A percentile compares a stretch with the other conserved stretches of the same genome.
Conservation (phyloP, 2,113 vertebrate species). For the Poecilia latipinna region DNA sequence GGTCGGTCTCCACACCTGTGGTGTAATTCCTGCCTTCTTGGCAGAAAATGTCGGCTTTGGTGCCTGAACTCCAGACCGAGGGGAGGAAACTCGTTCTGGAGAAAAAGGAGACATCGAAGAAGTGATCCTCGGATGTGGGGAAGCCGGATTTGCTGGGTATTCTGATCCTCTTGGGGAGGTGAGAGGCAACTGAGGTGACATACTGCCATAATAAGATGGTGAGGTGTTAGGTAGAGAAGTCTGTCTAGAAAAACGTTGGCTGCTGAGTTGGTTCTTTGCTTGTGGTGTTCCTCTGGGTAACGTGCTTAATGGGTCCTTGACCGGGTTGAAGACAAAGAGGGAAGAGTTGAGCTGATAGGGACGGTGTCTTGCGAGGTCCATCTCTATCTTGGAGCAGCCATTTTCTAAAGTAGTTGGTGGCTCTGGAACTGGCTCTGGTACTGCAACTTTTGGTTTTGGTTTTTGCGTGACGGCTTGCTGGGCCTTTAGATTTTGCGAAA, state of each 20-base stretch:
- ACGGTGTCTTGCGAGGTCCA: constrained; percentile 88
- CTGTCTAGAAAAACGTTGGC: constrained; percentile 73
- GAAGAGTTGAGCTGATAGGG: constrained; percentile 91
- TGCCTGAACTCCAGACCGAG: constrained; percentile 82
- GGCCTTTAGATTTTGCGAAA: constrained; percentile 73
- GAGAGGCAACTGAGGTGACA: constrained; percentile 74
- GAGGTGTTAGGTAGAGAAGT: constrained; percentile 78
- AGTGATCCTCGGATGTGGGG: constrained; percentile 68
- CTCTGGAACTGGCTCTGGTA: constrained; percentile 73
- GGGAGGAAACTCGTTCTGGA: constrained; percentile 82
- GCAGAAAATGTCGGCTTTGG: constrained; percentile 94
- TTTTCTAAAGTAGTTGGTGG: constrained; percentile 79
- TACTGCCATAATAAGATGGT: constrained; percentile 76
- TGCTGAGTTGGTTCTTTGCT: constrained; percentile 69
- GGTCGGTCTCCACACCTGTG: constrained; percentile 98
- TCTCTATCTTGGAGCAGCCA: constrained; percentile 85
- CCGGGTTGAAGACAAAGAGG: constrained; percentile 89
- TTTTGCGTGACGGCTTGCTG: constrained; percentile 76
- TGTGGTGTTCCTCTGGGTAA: constrained; percentile 83
- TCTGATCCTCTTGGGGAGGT: constrained; percentile 48
- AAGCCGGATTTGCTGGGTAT: constrained; percentile 32
- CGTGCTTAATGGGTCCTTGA: constrained; percentile 82
- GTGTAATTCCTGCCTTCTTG: constrained; percentile 89
- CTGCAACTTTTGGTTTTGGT: constrained; percentile 47
- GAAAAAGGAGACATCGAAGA: constrained; percentile 73